A percentile compares a stretch with the other conserved stretches of the same genome.
phyloP scores from a whole-genome alignment of 2,113 vertebrate genomes.

The Pseudolaguvia tuberculata region DNA sequence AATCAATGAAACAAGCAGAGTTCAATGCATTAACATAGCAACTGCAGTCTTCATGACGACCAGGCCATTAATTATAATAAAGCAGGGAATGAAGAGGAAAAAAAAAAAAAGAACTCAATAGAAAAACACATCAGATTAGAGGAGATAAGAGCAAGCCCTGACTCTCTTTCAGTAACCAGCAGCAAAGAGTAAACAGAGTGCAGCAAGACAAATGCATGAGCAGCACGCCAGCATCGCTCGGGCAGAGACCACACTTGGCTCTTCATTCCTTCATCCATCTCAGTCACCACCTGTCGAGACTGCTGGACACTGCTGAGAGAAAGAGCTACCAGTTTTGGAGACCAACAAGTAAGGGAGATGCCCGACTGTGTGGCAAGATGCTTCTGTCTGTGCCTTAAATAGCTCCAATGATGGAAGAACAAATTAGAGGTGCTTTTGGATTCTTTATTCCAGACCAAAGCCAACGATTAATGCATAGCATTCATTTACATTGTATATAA shows the following conservation, averaged over 20 bases:
- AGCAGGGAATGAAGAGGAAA: constrained; percentile 46
- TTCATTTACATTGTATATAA: too few relatives aligned
- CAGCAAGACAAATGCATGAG: constrained; percentile 54
- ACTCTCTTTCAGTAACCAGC: constrained; percentile 61
- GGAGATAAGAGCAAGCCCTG: constrained; percentile 50
- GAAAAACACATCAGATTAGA: constrained; percentile 29
- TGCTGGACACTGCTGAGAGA: constrained; percentile 31
- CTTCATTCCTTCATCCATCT: constrained; percentile 39
- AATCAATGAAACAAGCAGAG: constrained; percentile 59
- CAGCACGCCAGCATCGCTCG: constrained; percentile 45
- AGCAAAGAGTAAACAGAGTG: constrained; percentile 58
- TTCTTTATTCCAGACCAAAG: constrained; percentile 38
- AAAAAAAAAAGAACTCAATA: constrained; percentile 11
- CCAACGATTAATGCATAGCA: too few relatives aligned
- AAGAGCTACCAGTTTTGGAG: constrained; percentile 35
- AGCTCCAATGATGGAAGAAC: not conserved
- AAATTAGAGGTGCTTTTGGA: constrained; percentile 27
- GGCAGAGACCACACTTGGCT: constrained; percentile 46
- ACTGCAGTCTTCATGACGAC: constrained; percentile 50
- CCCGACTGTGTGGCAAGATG: constrained; percentile 19
- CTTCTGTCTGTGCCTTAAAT: constrained; percentile 6
- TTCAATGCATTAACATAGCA: constrained; percentile 62
- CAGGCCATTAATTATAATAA: constrained; percentile 66
- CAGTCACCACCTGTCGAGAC: constrained; percentile 22
- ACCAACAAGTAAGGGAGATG: constrained; percentile 31